Evolutionary conservation across 2,888 invertebrate genomes (phyloP).

Genomic region (Nymphalis polychloros): DNA sequence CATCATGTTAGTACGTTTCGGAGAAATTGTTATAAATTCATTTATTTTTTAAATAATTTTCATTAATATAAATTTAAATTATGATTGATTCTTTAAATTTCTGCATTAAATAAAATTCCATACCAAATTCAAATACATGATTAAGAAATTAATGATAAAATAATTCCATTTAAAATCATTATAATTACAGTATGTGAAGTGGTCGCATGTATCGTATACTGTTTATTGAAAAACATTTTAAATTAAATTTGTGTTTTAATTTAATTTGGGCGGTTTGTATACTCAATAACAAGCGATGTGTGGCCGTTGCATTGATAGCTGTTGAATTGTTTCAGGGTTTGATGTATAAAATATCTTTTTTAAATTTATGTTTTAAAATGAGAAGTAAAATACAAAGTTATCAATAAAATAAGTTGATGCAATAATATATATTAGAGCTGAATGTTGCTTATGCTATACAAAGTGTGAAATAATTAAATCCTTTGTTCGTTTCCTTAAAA

Average conservation of each 20-base stretch:
- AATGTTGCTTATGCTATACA: too few relatives aligned
- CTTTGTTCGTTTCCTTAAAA: too few relatives aligned
- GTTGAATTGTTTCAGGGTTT: conserved; percentile 6
- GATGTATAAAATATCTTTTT: neutral
- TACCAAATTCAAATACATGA: neutral
- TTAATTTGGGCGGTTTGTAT: conserved; percentile 26
- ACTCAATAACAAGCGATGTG: conserved; percentile 18
- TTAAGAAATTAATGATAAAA: neutral
- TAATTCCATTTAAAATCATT: neutral
- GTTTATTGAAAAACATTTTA: conserved; percentile 27
- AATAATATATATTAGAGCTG: too few relatives aligned
- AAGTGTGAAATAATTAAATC: too few relatives aligned
- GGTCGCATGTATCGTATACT: conserved; percentile 10
- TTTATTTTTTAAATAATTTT: too few relatives aligned
- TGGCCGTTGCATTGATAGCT: conserved; percentile 6
- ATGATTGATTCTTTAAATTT: too few relatives aligned
- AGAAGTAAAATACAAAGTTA: too few relatives aligned
- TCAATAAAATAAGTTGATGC: too few relatives aligned
- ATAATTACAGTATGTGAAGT: conserved; percentile 1
- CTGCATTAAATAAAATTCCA: too few relatives aligned
- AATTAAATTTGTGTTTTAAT: conserved; percentile 27
- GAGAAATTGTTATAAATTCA: too few relatives aligned
- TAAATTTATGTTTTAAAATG: neutral
- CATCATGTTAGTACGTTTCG: too few relatives aligned
- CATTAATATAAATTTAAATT: too few relatives aligned